These are phyloP conservation scores for Denticeps clupeoides DNA, from an alignment of 2,797 vertebrate species.

Conservation along the genomic window DNA sequence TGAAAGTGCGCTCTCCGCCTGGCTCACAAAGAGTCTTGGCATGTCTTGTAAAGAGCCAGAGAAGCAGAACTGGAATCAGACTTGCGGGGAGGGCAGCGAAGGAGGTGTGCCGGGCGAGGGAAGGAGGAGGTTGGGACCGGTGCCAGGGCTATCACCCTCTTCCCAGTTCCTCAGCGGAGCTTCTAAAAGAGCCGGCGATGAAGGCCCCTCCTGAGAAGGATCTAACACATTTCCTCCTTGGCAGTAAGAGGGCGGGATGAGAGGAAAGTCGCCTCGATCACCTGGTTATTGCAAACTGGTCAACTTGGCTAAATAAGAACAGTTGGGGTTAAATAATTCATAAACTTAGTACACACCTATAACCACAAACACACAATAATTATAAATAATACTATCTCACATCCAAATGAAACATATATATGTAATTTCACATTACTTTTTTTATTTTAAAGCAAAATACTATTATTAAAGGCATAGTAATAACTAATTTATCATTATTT, in stretches of 20 bases:
- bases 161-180: constrained; percentile 42
- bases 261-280: too few relatives aligned
- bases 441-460: too few relatives aligned
- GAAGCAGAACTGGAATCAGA: constrained; percentile 29
- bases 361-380: too few relatives aligned
- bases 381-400: too few relatives aligned
- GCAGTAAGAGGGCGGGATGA: not conserved
- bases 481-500: too few relatives aligned
- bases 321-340: too few relatives aligned
- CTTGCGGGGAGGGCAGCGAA: not conserved
- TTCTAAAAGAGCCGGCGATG: constrained; percentile 46
- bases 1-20: constrained; percentile 20
- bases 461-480: too few relatives aligned
- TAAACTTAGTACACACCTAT: too few relatives aligned
- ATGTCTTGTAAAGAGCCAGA: constrained; percentile 42
- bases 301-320: too few relatives aligned
- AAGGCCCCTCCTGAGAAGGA: constrained; percentile 26
- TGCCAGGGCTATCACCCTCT: constrained; percentile 55
- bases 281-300: too few relatives aligned
- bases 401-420: too few relatives aligned
- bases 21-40: constrained; percentile 48
- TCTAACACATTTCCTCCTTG: constrained; percentile 21
- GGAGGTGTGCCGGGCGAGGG: not conserved
- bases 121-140: not conserved
- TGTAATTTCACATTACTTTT: too few relatives aligned